Base-by-base conservation (phyloP, 2,113 vertebrate species). In the Choloepus hoffmanni region DNA sequence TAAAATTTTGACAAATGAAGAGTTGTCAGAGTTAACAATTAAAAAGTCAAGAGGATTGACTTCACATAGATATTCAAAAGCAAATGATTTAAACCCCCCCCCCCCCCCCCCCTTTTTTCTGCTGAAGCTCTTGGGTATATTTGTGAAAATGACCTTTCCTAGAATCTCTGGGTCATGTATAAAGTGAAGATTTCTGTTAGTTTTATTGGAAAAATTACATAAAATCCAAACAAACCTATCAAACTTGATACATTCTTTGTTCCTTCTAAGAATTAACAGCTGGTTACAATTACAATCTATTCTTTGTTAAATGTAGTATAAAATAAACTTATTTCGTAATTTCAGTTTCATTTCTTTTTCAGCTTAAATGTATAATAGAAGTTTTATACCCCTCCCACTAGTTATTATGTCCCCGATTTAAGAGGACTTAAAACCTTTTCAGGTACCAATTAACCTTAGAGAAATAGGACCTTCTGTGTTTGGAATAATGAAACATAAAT, bases 291-390 rank as follows among this genome's bases (percentile, higher is more conserved):
- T 70, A 76, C 23, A 36, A 53, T 26, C 5, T 87, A 58, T 2
- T 62, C 13, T 85, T 94, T 48, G 33, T 50, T 72, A 81, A 94
- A 73, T 82, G 72, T 24, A 28, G 45, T n/a, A 48, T 83, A 81
- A 81, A 62, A 30, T 50, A 76, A 13, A 83, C 10, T 87, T 89
- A 74, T 79, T 90, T 79, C 36, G 36, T 21, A 68, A 58, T 92
- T 89, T 85, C 86, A 43, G 11, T 90, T 92, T 92, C 30, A 74
- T 65, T 90, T 90, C 11, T 74, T 85, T 85, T 95, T 92, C 53
- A 85, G 23, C 50, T 88, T 94, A 81, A 33, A 85, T 28, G 90
- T 65, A 73, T 40, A 94, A 26, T 43, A 79, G 62, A 79, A 74
- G 26, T 7, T 86, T 76, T 70, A 10, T 89, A 12, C 5, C 24